phyloP scores from a whole-genome alignment of 2,113 vertebrate genomes.

The Phalacrocorax pelagicus region DNA sequence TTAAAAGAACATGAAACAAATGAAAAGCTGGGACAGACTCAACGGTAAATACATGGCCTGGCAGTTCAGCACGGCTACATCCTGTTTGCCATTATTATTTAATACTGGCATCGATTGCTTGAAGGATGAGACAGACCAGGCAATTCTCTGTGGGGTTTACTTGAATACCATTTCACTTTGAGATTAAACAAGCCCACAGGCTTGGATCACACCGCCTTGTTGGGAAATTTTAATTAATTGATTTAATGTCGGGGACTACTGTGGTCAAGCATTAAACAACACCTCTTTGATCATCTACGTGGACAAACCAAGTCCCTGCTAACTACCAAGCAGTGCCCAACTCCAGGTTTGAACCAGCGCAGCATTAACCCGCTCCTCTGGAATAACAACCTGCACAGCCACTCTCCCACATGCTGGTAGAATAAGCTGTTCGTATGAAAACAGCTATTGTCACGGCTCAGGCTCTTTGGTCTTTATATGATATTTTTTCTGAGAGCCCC shows the following conservation, averaged over 20 bases:
- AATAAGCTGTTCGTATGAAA: neutral
- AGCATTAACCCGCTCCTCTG: neutral
- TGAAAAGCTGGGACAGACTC: slow-evolving; percentile 38
- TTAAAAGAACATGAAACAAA: slow-evolving; percentile 50
- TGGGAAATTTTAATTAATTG: neutral
- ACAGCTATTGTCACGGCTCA: neutral
- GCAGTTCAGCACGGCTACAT: slow-evolving; percentile 15
- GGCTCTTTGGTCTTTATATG: neutral
- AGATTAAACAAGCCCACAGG: neutral
- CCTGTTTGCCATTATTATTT: slow-evolving; percentile 22
- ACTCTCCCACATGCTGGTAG: neutral
- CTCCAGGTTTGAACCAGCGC: neutral
- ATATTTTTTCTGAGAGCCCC: neutral
- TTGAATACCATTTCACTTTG: neutral
- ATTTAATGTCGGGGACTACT: neutral
- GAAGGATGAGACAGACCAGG: slow-evolving; percentile 20
- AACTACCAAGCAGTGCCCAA: neutral
- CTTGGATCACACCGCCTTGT: neutral
- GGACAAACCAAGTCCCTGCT: neutral
- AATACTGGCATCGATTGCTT: slow-evolving; percentile 9
- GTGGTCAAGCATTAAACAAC: neutral
- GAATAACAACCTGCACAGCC: neutral
- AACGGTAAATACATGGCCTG: neutral
- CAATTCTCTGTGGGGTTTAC: neutral
- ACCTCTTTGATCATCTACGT: neutral